Percentiles rank a stretch among this genome's conserved stretches.
Conservation (phyloP, 2,888 invertebrate genomes). For the Formica aserva region DNA sequence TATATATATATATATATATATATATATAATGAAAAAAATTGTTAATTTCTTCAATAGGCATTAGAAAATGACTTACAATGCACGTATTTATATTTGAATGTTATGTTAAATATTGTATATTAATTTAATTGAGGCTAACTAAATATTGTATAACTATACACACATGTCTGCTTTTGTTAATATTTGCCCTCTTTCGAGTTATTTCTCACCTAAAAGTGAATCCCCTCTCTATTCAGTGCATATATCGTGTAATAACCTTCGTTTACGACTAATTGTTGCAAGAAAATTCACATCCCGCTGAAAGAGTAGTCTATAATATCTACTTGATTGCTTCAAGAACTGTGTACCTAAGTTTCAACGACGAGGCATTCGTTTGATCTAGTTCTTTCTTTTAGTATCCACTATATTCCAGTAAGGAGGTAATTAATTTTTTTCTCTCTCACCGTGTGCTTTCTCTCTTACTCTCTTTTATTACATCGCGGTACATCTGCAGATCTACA, state of each 20-base stretch:
- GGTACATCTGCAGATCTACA: neutral
- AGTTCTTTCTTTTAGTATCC: slow-evolving; percentile 59
- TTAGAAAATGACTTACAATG: neutral
- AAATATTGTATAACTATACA: neutral
- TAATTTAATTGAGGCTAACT: neutral
- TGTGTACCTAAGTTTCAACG: slow-evolving; percentile 12
- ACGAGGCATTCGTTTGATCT: slow-evolving; percentile 51
- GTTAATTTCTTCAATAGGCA: neutral
- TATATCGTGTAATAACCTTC: neutral
- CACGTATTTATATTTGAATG: neutral
- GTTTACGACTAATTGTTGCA: slow-evolving; percentile 48
- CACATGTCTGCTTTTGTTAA: neutral
- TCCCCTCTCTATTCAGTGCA: neutral
- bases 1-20: too few relatives aligned
- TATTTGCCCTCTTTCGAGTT: neutral
- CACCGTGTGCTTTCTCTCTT: neutral
- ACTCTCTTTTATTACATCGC: slow-evolving; percentile 2
- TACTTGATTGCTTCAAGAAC: slow-evolving; percentile 22
- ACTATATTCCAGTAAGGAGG: slow-evolving; percentile 11
- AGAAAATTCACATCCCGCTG: slow-evolving; percentile 33
- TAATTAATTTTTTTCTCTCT: slow-evolving; percentile 63
- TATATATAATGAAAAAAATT: neutral
- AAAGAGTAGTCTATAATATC: slow-evolving; percentile 11
- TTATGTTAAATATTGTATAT: neutral
- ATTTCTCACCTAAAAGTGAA: neutral